Percentiles rank a stretch among this genome's conserved stretches.
These are phyloP conservation scores for Ridgeia piscesae DNA, from an alignment of 1,140 invertebrate genomes.

Conservation along the genomic window DNA sequence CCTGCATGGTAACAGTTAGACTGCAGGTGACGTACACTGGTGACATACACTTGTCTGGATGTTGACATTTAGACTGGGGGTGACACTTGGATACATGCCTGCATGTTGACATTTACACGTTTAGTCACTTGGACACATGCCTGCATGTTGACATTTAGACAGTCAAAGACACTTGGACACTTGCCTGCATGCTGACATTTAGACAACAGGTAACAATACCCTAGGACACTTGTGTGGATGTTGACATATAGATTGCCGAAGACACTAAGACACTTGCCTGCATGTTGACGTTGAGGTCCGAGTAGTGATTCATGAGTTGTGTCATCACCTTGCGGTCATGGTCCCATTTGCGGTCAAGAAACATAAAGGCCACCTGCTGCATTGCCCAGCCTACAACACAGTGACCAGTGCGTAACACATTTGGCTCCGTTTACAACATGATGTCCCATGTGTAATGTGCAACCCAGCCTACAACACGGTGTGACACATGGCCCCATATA, in stretches of 20 bases:
- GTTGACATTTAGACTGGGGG: background rate
- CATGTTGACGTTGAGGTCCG: conserved; percentile 58
- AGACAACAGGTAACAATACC: no score
- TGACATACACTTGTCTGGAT: background rate
- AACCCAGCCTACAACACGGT: background rate
- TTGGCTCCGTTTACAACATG: background rate
- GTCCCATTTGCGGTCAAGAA: conserved; percentile 79
- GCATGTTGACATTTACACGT: conserved; percentile 49
- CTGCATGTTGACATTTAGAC: no score
- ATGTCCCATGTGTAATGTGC: background rate
- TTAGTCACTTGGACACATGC: no score
- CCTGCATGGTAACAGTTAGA: no score
- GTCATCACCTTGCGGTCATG: conserved; percentile 71
- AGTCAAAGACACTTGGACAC: no score
- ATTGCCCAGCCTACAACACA: conserved; percentile 75
- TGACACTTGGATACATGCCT: background rate
- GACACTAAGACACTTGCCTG: conserved; percentile 7
- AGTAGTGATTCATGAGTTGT: conserved; percentile 74
- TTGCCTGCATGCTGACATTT: no score
- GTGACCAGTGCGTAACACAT: background rate
- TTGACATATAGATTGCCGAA: no score
- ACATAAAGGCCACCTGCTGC: conserved; percentile 81
- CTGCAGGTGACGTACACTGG: background rate
- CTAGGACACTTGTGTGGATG: no score
- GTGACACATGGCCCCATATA: background rate